A percentile compares a stretch with the other conserved stretches of the same genome.
Conservation (phyloP, 2,888 invertebrate genomes). For the Schizaphis graminum region DNA sequence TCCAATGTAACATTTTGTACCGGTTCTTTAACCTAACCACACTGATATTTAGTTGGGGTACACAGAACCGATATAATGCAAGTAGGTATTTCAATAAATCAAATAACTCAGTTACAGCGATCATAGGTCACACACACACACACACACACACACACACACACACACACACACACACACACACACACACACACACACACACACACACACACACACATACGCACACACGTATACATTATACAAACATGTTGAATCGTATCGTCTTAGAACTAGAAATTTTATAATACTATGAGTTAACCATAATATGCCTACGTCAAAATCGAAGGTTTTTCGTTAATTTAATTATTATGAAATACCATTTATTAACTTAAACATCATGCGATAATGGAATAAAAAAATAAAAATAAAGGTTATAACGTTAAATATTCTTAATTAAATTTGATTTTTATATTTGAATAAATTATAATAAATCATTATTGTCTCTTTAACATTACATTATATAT, state of each 20-base stretch:
- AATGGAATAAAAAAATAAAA: not conserved
- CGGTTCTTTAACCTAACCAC: constrained; percentile 17
- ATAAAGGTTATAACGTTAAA: not conserved
- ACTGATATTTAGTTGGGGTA: constrained; percentile 2
- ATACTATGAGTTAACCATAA: not conserved
- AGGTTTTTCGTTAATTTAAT: not conserved
- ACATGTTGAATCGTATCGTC: not conserved
- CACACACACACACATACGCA: not conserved
- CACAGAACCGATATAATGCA: not conserved
- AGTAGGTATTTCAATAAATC: not conserved
- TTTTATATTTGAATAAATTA: not conserved
- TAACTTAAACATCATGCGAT: not conserved
- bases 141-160: not conserved
- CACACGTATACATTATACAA: not conserved
- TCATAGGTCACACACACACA: constrained; percentile 13
- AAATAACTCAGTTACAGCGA: not conserved
- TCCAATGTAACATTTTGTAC: not conserved
- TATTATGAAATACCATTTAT: not conserved
- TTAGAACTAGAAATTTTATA: not conserved
- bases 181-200: not conserved
- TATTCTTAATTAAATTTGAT: not conserved
- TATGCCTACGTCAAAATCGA: not conserved
- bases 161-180: not conserved
- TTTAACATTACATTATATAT: not conserved
- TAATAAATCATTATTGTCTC: not conserved